A percentile compares a stretch with the other conserved stretches of the same genome.
Conservation (phyloP, 2,888 invertebrate genomes). For the Caenorhabditis uteleia region DNA sequence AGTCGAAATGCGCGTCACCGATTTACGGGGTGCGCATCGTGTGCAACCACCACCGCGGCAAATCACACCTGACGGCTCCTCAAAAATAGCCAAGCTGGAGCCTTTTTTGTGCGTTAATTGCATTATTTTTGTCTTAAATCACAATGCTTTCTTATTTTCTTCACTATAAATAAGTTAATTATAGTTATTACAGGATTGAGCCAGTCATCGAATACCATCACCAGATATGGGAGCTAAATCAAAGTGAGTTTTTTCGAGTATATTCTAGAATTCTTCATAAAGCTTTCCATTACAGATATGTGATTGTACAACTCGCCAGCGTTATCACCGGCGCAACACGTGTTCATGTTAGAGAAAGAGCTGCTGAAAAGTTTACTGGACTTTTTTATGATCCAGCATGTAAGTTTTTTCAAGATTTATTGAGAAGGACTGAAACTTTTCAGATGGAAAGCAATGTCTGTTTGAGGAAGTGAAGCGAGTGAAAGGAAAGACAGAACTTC, state of each 20-base stretch:
- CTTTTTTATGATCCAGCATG: slow-evolving; percentile 67
- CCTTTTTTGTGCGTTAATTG: too few relatives aligned
- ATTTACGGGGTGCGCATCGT: too few relatives aligned
- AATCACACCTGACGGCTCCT: too few relatives aligned
- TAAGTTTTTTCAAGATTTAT: slow-evolving; percentile 27
- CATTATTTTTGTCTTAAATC: too few relatives aligned
- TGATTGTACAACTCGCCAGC: slow-evolving; percentile 64
- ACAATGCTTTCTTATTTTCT: too few relatives aligned
- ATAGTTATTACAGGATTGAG: too few relatives aligned
- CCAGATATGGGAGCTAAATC: slow-evolving; percentile 66
- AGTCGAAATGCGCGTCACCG: too few relatives aligned
- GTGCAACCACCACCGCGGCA: too few relatives aligned
- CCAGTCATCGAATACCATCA: too few relatives aligned
- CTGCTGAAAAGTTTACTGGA: slow-evolving; percentile 62
- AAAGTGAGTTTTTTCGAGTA: slow-evolving; percentile 51
- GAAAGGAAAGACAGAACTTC: slow-evolving; percentile 74
- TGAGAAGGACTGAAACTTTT: slow-evolving; percentile 70
- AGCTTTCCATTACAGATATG: slow-evolving; percentile 53
- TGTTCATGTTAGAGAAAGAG: slow-evolving; percentile 65
- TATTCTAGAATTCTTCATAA: neutral
- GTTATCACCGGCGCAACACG: slow-evolving; percentile 64
- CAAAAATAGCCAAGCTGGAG: too few relatives aligned
- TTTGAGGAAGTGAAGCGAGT: slow-evolving; percentile 82
- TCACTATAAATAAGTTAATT: too few relatives aligned
- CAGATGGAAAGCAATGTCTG: slow-evolving; percentile 78